Evolutionary conservation across 2,888 invertebrate species (phyloP), one percentile per base, ranked within the genome.

Genomic region (Pterostichus niger): DNA sequence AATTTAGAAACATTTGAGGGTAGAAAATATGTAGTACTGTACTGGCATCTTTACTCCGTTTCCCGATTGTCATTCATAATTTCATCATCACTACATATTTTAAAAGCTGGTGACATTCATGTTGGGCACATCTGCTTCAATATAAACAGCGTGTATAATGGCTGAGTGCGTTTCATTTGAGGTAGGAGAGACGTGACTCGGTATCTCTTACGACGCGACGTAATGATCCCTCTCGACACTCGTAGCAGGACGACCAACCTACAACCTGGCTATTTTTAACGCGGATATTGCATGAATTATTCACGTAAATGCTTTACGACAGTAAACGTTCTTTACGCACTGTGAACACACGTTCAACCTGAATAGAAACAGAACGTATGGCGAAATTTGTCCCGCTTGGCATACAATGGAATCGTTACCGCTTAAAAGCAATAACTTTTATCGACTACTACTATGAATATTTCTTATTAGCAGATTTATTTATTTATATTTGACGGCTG

Each of bases 261-360:
- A 52, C 64, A 49, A 49, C 68, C 52, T 68, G 71, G 81, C 81
- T 81, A 81, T 81, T 81, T 81, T 81, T 81, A 81, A 81, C 81
- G 33, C 81, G 56, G 81, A 81, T 81, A 73, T 73, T 73, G 81
- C 81, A 73, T 81, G 81, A 81, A 81, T 81, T 81, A 81, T 81
- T 81, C 71, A 81, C 71, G 73, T 81, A 81, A 81, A 81, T 68
- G 81, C 54, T 81, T 81, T 81, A 81, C 81, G 73, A 54, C 68
- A 24, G 35, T 78, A 24, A 78, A 78, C 61, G 78, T 15, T 78
- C 61, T 78, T 35, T 24, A 35, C 33, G 78, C 56, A 77, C 35
- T 6, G 40, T 77, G 54, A 77, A 77, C 52, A 11, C 56, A 77
- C 54, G 40, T 6, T 77, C 56, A 77, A 77, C 52, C 33, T 77